phyloP scores from a whole-genome alignment of 2,888 invertebrate species.

The Neria commutata region DNA sequence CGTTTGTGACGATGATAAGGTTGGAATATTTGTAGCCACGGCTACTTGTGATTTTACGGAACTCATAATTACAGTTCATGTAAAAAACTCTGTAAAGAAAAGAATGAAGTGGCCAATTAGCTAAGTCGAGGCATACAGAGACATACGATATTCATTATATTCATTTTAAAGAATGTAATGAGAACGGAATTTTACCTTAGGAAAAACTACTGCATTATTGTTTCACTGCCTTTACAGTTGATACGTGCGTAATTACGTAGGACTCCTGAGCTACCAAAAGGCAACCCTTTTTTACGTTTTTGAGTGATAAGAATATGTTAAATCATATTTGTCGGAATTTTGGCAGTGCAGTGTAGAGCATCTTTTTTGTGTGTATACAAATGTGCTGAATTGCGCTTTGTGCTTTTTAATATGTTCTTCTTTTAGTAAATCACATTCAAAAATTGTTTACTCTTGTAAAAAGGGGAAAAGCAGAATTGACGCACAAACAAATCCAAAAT shows the following conservation, averaged over 20 bases:
- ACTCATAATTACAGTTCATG: constrained; percentile 62
- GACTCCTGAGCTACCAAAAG: too few relatives aligned
- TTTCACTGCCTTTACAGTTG: background rate
- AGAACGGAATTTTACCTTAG: background rate
- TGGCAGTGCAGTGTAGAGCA: constrained; percentile 49
- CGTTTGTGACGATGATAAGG: constrained; percentile 41
- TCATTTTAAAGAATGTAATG: background rate
- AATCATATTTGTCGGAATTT: constrained; percentile 49
- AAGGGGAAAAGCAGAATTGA: background rate
- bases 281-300: constrained; percentile 28
- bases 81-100: constrained; percentile 48
- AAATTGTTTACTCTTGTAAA: constrained; percentile 15
- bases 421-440: background rate
- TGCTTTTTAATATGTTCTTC: constrained; percentile 12
- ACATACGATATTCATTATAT: background rate
- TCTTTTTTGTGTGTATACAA: constrained; percentile 15
- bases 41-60: constrained; percentile 62
- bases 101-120: too few relatives aligned
- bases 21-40: constrained; percentile 61
- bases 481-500: background rate
- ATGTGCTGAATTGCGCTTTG: constrained; percentile 29
- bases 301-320: constrained; percentile 30
- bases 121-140: constrained; percentile 11
- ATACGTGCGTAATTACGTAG: background rate
- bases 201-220: constrained; percentile 1